Base-by-base conservation (phyloP, 2,888 invertebrate species). In the Campoletis raptor region DNA sequence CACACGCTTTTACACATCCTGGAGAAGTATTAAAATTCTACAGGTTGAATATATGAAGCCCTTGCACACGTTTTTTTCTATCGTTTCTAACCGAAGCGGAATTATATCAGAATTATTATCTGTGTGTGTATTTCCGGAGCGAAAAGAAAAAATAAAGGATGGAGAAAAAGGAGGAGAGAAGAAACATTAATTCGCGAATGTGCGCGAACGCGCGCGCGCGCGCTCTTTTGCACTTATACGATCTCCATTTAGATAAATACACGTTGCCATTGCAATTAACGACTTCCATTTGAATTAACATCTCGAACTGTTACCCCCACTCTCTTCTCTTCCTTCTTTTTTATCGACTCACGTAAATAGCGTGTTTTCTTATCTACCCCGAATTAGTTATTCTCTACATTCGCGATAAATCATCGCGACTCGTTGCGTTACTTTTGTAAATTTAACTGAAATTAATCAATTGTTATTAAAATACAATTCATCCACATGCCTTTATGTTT, bases 191-290 rank as follows among this genome's bases (percentile, higher is more conserved):
- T 89, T 80, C 79, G 61, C 77, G 40, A 77, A 66, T 45, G 76
- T 78, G 85, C 72, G 61, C 77, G 40, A 77, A 66, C 36, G 76
- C 74, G 85, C 72, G 80, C 80, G 83, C 77, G 72, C 74, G 83
- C 77, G 52, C 76, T 82, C 83, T 87, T 86, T 84, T 86, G 85
- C 87, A 85, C 87, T 86, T 85, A 52, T 70, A 86, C 77, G 89
- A 89, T 88, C 85, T 85, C 80, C 84, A 88, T 89, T 89, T 85
- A 89, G 88, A 89, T 89, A 89, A 85, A 86, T 83, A 85, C 79
- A 81, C 61, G 77, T 85, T 88, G 80, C 85, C 83, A 86, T 88
- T 89, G 88, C 85, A 86, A 89, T 88, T 88, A 88, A 88, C 82
- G 83, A 83, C 89, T 89, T 89, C 84, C 88, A 89, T 88, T 85